Conservation (phyloP, 2,888 invertebrate genomes). For the Tricholauxania praeusta region DNA sequence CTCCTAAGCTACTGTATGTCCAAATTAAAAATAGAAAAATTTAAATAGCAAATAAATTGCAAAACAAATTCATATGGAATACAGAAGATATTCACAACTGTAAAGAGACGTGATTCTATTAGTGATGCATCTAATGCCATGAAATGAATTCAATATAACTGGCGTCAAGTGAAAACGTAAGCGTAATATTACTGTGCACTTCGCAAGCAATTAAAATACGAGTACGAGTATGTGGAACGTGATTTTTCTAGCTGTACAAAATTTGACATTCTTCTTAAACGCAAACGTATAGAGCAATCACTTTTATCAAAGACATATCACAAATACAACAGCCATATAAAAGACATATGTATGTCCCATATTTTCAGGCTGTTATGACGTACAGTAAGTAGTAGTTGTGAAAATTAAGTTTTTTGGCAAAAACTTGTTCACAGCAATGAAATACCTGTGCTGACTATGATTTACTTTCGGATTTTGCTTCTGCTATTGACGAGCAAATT, state of each 20-base stretch:
- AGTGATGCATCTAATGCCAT: conserved; percentile 21
- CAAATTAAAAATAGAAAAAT: no score
- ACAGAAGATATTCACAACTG: background rate
- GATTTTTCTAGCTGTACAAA: conserved; percentile 19
- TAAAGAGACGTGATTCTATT: conserved; percentile 31
- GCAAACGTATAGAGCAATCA: background rate
- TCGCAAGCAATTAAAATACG: conserved; percentile 9
- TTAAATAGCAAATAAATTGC: no score
- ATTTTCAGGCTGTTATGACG: background rate
- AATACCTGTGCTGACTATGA: no score
- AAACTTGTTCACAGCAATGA: conserved; percentile 3
- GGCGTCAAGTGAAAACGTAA: background rate
- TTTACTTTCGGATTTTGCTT: no score
- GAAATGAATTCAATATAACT: conserved; percentile 7
- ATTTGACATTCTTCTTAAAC: conserved; percentile 22
- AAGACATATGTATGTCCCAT: background rate
- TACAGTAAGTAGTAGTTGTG: background rate
- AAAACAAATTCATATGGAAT: no score
- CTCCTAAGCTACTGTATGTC: no score
- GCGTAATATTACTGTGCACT: background rate
- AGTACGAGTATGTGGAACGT: conserved; percentile 25
- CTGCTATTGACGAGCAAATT: no score
- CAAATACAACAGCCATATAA: background rate
- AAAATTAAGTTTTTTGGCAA: background rate
- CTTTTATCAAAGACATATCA: no score